A percentile compares a stretch with the other conserved stretches of the same genome.
These are phyloP conservation scores for Psephotus haematonotus DNA, from an alignment of 2,113 vertebrate genomes.

Conservation along the genomic window DNA sequence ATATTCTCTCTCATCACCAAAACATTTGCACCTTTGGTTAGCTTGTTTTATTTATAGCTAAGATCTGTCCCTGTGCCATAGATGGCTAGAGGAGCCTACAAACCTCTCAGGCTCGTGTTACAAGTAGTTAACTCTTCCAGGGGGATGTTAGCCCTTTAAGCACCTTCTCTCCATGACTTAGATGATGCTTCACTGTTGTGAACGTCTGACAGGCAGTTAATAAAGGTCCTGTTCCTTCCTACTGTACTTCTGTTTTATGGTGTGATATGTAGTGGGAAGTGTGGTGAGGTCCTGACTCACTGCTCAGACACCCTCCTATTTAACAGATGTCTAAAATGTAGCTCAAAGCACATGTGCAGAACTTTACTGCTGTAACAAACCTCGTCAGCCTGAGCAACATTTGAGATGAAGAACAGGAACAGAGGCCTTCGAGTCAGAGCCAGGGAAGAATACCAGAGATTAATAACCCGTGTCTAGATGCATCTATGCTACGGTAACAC, in stretches of 20 bases:
- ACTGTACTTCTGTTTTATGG: not conserved
- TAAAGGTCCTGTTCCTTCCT: not conserved
- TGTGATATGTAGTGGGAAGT: not conserved
- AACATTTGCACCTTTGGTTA: not conserved
- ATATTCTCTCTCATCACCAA: not conserved
- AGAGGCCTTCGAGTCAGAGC: not conserved
- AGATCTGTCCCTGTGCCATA: not conserved
- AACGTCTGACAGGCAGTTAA: not conserved
- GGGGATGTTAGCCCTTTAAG: not conserved
- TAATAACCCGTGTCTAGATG: accelerated
- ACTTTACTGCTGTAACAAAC: not conserved
- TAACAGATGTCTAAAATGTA: not conserved
- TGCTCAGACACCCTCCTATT: not conserved
- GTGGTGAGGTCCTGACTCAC: not conserved
- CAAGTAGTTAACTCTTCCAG: not conserved
- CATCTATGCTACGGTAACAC: not conserved
- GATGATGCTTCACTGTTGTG: not conserved
- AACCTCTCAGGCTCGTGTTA: not conserved
- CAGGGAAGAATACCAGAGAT: not conserved
- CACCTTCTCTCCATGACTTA: not conserved
- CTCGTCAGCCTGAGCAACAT: not conserved
- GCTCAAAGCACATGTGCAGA: not conserved
- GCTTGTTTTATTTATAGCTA: not conserved
- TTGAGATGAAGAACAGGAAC: not conserved
- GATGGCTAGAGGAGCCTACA: not conserved